A percentile compares a stretch with the other conserved stretches of the same genome.
Evolutionary conservation across 2,888 invertebrate genomes (phyloP).

Genomic region (Drosophila fungiperda): DNA sequence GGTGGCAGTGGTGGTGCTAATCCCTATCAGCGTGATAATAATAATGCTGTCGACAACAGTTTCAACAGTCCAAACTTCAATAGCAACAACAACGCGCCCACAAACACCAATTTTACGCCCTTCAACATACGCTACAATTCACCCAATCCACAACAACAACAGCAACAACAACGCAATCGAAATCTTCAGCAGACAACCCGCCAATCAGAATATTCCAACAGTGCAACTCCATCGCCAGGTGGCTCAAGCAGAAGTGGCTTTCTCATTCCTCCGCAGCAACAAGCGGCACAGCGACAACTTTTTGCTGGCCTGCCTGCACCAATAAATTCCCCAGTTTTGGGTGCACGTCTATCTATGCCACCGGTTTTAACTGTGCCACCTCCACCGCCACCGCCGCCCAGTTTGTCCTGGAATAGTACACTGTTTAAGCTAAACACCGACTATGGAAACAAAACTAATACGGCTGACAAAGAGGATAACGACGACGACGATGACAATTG

Average conservation of each 20-base stretch:
- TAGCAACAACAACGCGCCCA: constrained; percentile 56
- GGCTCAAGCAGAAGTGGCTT: constrained; percentile 15
- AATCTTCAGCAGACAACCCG: constrained; percentile 37
- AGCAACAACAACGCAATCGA: constrained; percentile 50
- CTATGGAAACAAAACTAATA: constrained; percentile 79
- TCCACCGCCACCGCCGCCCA: constrained; percentile 83
- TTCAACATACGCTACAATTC: constrained; percentile 81
- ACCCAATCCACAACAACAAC: constrained; percentile 69
- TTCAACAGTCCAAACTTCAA: constrained; percentile 67
- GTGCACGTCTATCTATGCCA: constrained; percentile 55
- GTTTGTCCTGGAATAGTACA: constrained; percentile 79
- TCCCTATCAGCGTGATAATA: constrained; percentile 59
- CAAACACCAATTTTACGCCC: constrained; percentile 61
- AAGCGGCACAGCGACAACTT: constrained; percentile 51
- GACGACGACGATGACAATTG: constrained; percentile 89
- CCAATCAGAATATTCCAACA: constrained; percentile 25
- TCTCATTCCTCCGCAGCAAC: constrained; percentile 40
- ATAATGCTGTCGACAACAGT: constrained; percentile 12
- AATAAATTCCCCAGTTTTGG: constrained; percentile 47
- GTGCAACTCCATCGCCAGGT: constrained; percentile 16
- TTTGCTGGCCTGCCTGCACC: constrained; percentile 76
- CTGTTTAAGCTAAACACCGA: constrained; percentile 82
- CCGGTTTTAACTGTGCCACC: constrained; percentile 76
- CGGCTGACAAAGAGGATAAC: constrained; percentile 83
- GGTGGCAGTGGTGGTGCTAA: constrained; percentile 42